Evolutionary conservation across 2,888 invertebrate genomes (phyloP).

Genomic region (Heliconius hortense): DNA sequence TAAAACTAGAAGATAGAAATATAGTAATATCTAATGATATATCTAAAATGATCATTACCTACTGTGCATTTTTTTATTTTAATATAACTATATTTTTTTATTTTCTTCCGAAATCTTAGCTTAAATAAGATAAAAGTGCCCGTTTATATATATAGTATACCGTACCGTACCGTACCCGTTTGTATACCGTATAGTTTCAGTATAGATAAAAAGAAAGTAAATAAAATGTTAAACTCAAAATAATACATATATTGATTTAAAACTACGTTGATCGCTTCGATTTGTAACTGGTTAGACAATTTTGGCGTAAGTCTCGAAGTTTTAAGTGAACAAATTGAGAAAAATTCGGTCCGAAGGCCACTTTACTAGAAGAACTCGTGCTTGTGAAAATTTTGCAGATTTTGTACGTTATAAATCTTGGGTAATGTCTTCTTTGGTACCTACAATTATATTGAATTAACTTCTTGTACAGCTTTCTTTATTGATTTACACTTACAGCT

Average conservation of each 20-base stretch:
- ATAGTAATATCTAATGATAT: too few species aligned
- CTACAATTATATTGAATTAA: background rate
- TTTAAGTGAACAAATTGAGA: conserved; percentile 20
- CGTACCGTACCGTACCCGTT: too few species aligned
- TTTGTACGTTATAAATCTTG: background rate
- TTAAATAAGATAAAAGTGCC: too few species aligned
- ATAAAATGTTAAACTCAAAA: too few species aligned
- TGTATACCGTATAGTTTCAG: too few species aligned
- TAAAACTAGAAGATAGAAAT: too few species aligned
- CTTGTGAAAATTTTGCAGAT: background rate
- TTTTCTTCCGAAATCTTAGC: too few species aligned
- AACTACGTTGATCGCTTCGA: background rate
- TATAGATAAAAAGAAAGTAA: too few species aligned
- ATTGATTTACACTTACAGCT: conserved; percentile 1
- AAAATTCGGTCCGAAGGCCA: conserved; percentile 15
- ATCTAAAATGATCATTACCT: too few species aligned
- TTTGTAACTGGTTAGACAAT: background rate
- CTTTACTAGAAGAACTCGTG: conserved; percentile 2
- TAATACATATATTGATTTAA: background rate
- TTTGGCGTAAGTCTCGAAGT: conserved; percentile 19
- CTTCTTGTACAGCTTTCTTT: background rate
- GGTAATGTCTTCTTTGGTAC: background rate
- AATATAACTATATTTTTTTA: too few species aligned
- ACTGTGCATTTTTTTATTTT: too few species aligned
- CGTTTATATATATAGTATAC: too few species aligned